Base-by-base conservation (phyloP, 2,797 vertebrate genomes). In the Muraenolepis orangiensis region DNA sequence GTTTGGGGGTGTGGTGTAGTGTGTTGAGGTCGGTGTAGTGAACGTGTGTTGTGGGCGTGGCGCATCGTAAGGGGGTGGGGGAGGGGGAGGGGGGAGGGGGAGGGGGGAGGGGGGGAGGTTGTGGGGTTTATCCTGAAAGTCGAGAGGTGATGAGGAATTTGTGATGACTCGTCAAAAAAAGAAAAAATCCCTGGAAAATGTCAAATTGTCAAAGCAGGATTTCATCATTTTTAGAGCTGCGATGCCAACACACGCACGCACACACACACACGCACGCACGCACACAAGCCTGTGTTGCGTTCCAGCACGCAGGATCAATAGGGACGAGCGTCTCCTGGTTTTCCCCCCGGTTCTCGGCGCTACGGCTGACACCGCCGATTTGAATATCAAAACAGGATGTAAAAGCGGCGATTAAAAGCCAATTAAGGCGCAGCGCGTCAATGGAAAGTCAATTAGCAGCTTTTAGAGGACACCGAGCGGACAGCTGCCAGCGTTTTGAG, bases 331-430 rank as follows among this genome's bases (percentile, higher is more conserved):
- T 78, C 76, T 68, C 71, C 71, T 28, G 18, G n/a, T n/a, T n/a
- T 29, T 2, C 64, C 69, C 69, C 69, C 68, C 81, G 18, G 74
- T 82, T 87, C 84, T 84, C 77, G 36, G 80, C 76, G 84, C 83
- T 76, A n/a, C n/a, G n/a, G 86, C 83, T 82, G 89, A 89, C 89
- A 78, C 77, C 61, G 61, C 86, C 80, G 80, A 92, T 94, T 91
- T 91, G 81, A 92, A 93, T 93, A 93, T 93, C 88, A 93, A 92
- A 93, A 94, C 91, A 88, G 71, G 86, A 90, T 87, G 88, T 84
- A 91, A 93, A n/a, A 93, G 89, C 79, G 72, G 86, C 91, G 90
- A 94, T 94, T 93, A 93, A 92, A 91, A 88, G 87, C 86, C 89
- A 92, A 92, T 94, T 93, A 93, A 76, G 78, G 85, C 77, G 31